phyloP scores from a whole-genome alignment of 2,888 invertebrate genomes.

The Ennomos fuscantarius region DNA sequence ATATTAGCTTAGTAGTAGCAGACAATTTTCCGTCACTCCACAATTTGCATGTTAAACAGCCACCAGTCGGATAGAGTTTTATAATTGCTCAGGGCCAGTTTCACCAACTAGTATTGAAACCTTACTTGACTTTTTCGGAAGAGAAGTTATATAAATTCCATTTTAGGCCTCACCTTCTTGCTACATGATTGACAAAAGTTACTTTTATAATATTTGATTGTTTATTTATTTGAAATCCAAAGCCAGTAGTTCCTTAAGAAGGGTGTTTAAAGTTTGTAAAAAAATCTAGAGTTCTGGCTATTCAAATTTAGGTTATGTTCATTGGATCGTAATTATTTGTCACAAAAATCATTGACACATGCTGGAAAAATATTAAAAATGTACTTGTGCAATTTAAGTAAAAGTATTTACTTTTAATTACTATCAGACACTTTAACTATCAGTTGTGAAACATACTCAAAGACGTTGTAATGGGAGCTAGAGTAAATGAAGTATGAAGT shows the following conservation, averaged over 20 bases:
- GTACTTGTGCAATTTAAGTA: too few species aligned
- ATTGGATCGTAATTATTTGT: too few species aligned
- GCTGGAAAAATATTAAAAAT: too few species aligned
- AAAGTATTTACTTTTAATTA: too few species aligned
- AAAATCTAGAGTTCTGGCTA: too few species aligned
- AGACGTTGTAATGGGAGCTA: constrained; percentile 40
- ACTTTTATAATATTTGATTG: background rate
- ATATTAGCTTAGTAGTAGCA: constrained; percentile 14
- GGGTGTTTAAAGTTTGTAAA: too few species aligned
- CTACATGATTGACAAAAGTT: too few species aligned
- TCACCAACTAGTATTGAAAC: background rate
- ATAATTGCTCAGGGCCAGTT: constrained; percentile 18
- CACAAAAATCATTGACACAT: too few species aligned
- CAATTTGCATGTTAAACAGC: constrained; percentile 25
- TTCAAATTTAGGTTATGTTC: too few species aligned
- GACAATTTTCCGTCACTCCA: constrained; percentile 23
- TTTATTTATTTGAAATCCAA: background rate
- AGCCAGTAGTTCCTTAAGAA: too few species aligned
- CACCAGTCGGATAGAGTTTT: constrained; percentile 15
- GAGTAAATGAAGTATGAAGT: constrained; percentile 46
- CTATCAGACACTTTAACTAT: background rate
- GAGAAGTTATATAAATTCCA: background rate
- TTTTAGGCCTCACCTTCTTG: too few species aligned
- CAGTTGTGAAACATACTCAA: constrained; percentile 1
- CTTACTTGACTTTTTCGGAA: background rate